phyloP scores from a whole-genome alignment of 2,888 invertebrate species.

The Melolontha melolontha region DNA sequence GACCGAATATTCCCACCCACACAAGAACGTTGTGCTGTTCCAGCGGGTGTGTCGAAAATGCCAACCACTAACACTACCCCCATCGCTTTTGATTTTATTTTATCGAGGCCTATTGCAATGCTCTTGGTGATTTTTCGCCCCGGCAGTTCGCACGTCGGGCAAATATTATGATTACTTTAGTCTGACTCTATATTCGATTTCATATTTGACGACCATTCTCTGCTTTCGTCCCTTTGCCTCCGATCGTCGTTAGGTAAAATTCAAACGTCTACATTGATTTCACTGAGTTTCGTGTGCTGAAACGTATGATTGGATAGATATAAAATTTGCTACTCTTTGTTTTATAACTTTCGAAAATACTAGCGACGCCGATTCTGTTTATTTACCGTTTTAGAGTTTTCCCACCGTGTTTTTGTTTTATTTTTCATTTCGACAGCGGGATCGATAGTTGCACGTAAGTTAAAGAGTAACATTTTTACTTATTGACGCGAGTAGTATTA shows the following conservation, averaged over 20 bases:
- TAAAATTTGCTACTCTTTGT: constrained; percentile 37
- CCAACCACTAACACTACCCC: constrained; percentile 57
- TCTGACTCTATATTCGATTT: constrained; percentile 62
- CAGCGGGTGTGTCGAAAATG: constrained; percentile 51
- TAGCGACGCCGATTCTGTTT: constrained; percentile 30
- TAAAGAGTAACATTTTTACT: constrained; percentile 23
- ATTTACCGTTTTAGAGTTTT: constrained; percentile 41
- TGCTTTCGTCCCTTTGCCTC: neutral
- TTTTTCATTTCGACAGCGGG: constrained; percentile 26
- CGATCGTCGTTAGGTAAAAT: constrained; percentile 9
- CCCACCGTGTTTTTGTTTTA: constrained; percentile 26
- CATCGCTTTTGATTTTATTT: constrained; percentile 54
- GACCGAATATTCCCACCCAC: constrained; percentile 62
- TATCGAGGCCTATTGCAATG: constrained; percentile 49
- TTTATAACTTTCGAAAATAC: constrained; percentile 32
- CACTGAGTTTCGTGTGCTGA: constrained; percentile 52
- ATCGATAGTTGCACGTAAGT: constrained; percentile 37
- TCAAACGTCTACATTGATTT: constrained; percentile 18
- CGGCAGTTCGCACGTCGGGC: constrained; percentile 59
- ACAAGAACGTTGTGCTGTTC: constrained; percentile 56
- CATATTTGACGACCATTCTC: constrained; percentile 58
- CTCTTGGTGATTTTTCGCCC: constrained; percentile 50
- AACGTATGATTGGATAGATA: constrained; percentile 54
- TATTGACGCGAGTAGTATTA: constrained; percentile 9
- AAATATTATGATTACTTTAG: constrained; percentile 64